A percentile compares a stretch with the other conserved stretches of the same genome.
These are phyloP conservation scores for Listrodromus nycthemerus DNA, from an alignment of 2,888 invertebrate species.

Conservation along the genomic window DNA sequence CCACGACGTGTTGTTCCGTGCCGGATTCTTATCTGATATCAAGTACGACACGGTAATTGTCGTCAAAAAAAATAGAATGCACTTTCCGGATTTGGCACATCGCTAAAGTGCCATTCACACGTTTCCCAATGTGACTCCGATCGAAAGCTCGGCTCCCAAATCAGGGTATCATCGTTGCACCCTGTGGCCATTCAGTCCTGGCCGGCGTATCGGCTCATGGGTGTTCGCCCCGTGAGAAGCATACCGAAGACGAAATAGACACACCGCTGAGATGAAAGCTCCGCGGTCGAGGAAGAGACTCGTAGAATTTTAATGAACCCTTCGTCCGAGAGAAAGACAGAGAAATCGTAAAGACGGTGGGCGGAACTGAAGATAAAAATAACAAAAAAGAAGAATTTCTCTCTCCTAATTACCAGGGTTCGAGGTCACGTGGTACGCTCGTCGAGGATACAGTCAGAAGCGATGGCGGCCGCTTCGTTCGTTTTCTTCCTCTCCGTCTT, in stretches of 20 bases:
- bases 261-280: background rate
- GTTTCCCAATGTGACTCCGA: too few relatives aligned
- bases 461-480: constrained; percentile 40
- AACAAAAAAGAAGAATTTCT: constrained; percentile 23
- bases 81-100: too few relatives aligned
- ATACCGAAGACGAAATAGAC: constrained; percentile 3
- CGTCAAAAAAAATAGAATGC: too few relatives aligned
- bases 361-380: background rate
- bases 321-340: constrained; percentile 35
- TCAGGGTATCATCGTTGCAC: background rate
- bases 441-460: constrained; percentile 22
- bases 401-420: constrained; percentile 66
- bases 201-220: background rate
- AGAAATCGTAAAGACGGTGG: constrained; percentile 27
- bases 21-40: too few relatives aligned
- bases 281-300: constrained; percentile 35
- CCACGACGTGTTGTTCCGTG: too few relatives aligned
- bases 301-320: constrained; percentile 63
- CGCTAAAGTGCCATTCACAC: too few relatives aligned
- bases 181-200: background rate
- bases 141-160: too few relatives aligned
- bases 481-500: constrained; percentile 50
- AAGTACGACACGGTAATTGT: too few relatives aligned
- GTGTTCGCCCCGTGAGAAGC: constrained; percentile 1
- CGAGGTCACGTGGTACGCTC: constrained; percentile 33